A percentile compares a stretch with the other conserved stretches of the same genome.
Conservation (phyloP, 2,113 vertebrate species). For the Coreoperca whiteheadi region DNA sequence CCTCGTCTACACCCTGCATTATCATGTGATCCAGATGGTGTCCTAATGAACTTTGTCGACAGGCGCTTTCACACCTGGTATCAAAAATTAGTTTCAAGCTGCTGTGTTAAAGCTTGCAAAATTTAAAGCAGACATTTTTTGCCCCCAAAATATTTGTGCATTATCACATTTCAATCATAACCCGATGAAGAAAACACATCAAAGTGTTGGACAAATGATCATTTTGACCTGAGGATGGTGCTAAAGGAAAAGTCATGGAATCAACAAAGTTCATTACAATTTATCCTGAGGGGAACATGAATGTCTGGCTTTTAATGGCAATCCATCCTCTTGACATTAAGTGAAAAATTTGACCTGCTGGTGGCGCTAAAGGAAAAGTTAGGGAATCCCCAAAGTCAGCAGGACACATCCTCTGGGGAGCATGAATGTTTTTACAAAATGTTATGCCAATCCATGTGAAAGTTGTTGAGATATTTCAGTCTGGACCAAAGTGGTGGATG, state of each 20-base stretch:
- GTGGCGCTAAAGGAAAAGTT: neutral
- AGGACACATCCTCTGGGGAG: too few relatives aligned
- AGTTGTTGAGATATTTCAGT: neutral
- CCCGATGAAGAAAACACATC: too few relatives aligned
- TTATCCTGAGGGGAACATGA: neutral
- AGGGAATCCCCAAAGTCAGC: too few relatives aligned
- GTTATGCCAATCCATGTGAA: neutral
- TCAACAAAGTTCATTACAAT: too few relatives aligned
- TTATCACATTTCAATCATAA: neutral
- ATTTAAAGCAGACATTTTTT: neutral
- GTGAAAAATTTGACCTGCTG: too few relatives aligned
- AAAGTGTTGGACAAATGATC: neutral
- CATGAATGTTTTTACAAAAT: too few relatives aligned
- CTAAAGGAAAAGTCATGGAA: neutral
- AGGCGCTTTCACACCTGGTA: neutral
- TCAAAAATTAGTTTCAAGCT: neutral
- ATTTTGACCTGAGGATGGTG: neutral
- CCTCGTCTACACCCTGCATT: neutral
- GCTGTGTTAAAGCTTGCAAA: neutral
- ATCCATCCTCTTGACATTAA: too few relatives aligned
- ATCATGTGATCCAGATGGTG: neutral
- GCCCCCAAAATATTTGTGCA: neutral
- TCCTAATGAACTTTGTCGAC: neutral
- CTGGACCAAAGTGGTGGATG: neutral
- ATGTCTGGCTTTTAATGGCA: too few relatives aligned